Conservation (phyloP, 2,888 invertebrate species). For the Oligia fasciuncula region DNA sequence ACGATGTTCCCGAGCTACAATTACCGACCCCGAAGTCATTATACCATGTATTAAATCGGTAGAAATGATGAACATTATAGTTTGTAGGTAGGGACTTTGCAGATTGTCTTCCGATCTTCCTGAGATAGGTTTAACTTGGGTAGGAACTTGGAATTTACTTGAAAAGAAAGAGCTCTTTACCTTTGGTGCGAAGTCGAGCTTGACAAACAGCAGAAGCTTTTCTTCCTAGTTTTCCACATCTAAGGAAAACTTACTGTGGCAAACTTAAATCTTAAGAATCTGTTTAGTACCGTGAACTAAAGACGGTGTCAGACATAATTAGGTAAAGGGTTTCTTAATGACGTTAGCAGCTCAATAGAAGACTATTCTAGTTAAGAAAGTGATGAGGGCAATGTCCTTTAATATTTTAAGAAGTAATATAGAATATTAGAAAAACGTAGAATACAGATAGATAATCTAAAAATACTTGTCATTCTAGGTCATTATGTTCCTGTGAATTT, state of each 20-base stretch:
- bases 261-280: conserved; percentile 5
- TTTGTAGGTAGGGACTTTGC: background rate
- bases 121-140: background rate
- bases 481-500: conserved; percentile 23
- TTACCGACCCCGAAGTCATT: background rate
- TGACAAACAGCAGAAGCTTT: background rate
- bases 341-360: background rate
- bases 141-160: no score
- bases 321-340: background rate
- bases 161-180: background rate
- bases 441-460: background rate
- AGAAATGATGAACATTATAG: background rate
- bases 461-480: conserved; percentile 42
- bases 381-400: conserved; percentile 15
- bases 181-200: background rate
- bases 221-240: background rate
- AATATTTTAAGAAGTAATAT: conserved; percentile 1
- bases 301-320: conserved; percentile 10
- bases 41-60: background rate
- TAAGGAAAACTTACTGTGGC: background rate
- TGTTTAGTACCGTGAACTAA: background rate
- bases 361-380: background rate
- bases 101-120: background rate
- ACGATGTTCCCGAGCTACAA: background rate
- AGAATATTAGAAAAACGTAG: background rate